Percentiles rank a stretch among this genome's conserved stretches.
phyloP scores from a whole-genome alignment of 2,888 invertebrate species.

The Eupithecia exiguata region DNA sequence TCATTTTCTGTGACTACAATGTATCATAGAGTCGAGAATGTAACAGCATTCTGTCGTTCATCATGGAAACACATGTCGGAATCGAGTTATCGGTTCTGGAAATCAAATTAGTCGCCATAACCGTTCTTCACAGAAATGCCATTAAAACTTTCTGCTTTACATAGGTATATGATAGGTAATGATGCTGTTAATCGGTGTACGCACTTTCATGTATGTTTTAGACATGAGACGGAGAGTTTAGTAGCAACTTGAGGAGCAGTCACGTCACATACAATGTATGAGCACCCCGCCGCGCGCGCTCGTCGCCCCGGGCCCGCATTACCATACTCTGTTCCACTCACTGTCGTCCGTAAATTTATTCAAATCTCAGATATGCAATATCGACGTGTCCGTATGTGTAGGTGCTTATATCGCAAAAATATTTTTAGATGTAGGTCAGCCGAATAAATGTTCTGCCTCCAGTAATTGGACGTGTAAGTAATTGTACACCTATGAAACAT shows the following conservation, averaged over 20 bases:
- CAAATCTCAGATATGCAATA: slow-evolving; percentile 64
- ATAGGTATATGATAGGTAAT: slow-evolving; percentile 38
- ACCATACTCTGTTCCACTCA: slow-evolving; percentile 54
- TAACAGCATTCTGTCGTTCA: slow-evolving; percentile 8
- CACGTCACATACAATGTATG: slow-evolving; percentile 45
- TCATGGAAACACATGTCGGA: slow-evolving; percentile 20
- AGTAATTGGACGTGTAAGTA: slow-evolving; percentile 71
- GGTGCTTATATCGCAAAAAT: slow-evolving; percentile 72
- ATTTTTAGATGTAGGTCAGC: slow-evolving; percentile 66
- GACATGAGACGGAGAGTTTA: slow-evolving; percentile 38
- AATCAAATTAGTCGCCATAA: slow-evolving; percentile 32
- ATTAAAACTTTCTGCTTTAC: slow-evolving; percentile 42
- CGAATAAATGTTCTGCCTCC: slow-evolving; percentile 64
- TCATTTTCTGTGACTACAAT: neutral
- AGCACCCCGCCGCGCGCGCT: slow-evolving; percentile 48
- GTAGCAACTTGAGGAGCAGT: slow-evolving; percentile 35
- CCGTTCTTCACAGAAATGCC: slow-evolving; percentile 35
- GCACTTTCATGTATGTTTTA: slow-evolving; percentile 40
- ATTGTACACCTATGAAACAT: slow-evolving; percentile 71
- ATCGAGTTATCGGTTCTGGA: slow-evolving; percentile 33
- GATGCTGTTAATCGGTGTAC: slow-evolving; percentile 31
- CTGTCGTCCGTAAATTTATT: slow-evolving; percentile 55
- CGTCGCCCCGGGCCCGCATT: slow-evolving; percentile 61
- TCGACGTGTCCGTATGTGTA: slow-evolving; percentile 68
- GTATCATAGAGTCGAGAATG: neutral